Conservation (phyloP, 2,888 invertebrate genomes). For the Carcina quercana region DNA sequence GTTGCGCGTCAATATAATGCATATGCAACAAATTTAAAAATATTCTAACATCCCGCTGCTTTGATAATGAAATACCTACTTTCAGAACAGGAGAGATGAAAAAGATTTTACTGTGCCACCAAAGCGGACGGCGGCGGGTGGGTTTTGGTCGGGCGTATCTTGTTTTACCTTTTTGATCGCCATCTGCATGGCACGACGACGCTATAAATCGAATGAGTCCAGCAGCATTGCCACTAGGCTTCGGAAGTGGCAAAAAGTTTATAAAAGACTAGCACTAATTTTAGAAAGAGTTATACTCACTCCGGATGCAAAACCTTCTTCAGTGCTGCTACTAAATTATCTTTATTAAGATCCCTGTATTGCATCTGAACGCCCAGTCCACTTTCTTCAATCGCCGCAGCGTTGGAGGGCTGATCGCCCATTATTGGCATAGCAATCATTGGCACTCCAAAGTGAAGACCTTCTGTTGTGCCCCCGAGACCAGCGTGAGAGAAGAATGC, state of each 20-base stretch:
- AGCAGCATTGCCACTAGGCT: too few relatives aligned
- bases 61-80: too few relatives aligned
- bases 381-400: slow-evolving; percentile 67
- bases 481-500: slow-evolving; percentile 77
- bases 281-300: slow-evolving; percentile 40
- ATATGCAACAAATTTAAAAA: too few relatives aligned
- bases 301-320: slow-evolving; percentile 67
- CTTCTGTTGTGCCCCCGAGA: slow-evolving; percentile 74
- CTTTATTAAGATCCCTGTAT: slow-evolving; percentile 63
- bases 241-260: background rate
- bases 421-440: slow-evolving; percentile 73
- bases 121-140: too few relatives aligned
- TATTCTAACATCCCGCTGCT: too few relatives aligned
- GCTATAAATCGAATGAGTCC: too few relatives aligned
- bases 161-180: too few relatives aligned
- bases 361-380: slow-evolving; percentile 64
- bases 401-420: slow-evolving; percentile 76
- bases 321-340: slow-evolving; percentile 63
- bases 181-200: too few relatives aligned
- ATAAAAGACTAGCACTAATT: background rate
- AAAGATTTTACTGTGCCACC: too few relatives aligned
- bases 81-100: too few relatives aligned
- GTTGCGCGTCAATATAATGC: too few relatives aligned
- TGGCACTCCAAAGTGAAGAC: slow-evolving; percentile 75
- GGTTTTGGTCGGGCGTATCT: too few relatives aligned